Evolutionary conservation across 2,888 invertebrate species (phyloP).

Genomic region (Vesta saturnalis): DNA sequence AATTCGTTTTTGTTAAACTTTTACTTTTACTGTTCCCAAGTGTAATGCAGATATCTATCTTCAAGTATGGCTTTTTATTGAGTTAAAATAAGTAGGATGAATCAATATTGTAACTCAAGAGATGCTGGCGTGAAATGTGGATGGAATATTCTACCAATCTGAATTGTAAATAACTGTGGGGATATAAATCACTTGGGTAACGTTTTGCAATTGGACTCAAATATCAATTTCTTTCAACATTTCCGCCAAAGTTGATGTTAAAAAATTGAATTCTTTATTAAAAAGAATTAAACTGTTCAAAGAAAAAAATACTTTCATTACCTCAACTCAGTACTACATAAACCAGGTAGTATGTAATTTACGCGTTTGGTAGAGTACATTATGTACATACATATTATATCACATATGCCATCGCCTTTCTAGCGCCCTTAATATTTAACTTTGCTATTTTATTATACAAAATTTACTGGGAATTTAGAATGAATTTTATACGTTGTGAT

Average conservation of each 20-base stretch:
- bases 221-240: constrained; percentile 11
- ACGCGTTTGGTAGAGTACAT: too few species aligned
- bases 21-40: background rate
- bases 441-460: too few species aligned
- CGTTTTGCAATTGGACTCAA: constrained; percentile 20
- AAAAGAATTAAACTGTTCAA: too few species aligned
- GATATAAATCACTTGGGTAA: constrained; percentile 29
- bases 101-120: constrained; percentile 2
- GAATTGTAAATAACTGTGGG: constrained; percentile 29
- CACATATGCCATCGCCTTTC: too few species aligned
- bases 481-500: too few species aligned
- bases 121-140: constrained; percentile 7
- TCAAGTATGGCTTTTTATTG: background rate
- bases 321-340: too few species aligned
- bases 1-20: background rate
- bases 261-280: too few species aligned
- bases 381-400: too few species aligned
- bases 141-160: constrained; percentile 18
- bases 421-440: too few species aligned
- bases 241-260: background rate
- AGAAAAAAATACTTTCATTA: too few species aligned
- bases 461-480: too few species aligned
- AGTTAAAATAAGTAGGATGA: constrained; percentile 6
- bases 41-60: background rate
- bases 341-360: too few species aligned